Evolutionary conservation across 1,140 invertebrate species (phyloP).

Genomic region (Agrilus planipennis): DNA sequence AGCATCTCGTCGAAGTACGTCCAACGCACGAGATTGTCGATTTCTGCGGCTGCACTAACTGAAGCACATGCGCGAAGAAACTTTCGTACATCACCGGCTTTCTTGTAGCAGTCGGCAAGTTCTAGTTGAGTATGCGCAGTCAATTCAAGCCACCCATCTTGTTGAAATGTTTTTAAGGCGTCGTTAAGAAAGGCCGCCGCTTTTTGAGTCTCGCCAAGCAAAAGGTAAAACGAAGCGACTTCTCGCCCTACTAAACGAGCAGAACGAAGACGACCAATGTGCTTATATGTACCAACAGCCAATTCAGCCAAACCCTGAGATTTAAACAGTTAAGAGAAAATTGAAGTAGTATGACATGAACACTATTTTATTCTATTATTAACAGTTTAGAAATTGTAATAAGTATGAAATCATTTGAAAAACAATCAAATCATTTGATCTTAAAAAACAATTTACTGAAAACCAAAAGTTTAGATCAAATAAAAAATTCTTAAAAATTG

Average conservation of each 20-base stretch:
- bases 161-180: slow-evolving; percentile 70
- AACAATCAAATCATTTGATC: too few species aligned
- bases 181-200: slow-evolving; percentile 80
- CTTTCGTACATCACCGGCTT: slow-evolving; percentile 60
- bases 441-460: too few species aligned
- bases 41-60: slow-evolving; percentile 58
- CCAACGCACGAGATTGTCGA: slow-evolving; percentile 60
- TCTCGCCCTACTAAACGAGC: slow-evolving; percentile 81
- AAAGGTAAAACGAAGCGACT: slow-evolving; percentile 80
- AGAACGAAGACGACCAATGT: slow-evolving; percentile 74
- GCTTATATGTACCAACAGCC: slow-evolving; percentile 94
- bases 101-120: slow-evolving; percentile 73
- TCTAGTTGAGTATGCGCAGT: slow-evolving; percentile 71
- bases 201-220: slow-evolving; percentile 74
- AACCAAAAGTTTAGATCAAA: too few species aligned
- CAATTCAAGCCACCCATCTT: slow-evolving; percentile 75
- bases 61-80: slow-evolving; percentile 57
- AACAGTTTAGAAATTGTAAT: too few species aligned
- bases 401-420: too few species aligned
- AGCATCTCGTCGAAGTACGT: slow-evolving; percentile 67
- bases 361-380: too few species aligned
- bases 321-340: too few species aligned
- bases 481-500: too few species aligned
- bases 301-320: slow-evolving; percentile 85
- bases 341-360: too few species aligned